Conservation (phyloP, 1,140 invertebrate genomes). For the Ceratosolen fusciceps region DNA sequence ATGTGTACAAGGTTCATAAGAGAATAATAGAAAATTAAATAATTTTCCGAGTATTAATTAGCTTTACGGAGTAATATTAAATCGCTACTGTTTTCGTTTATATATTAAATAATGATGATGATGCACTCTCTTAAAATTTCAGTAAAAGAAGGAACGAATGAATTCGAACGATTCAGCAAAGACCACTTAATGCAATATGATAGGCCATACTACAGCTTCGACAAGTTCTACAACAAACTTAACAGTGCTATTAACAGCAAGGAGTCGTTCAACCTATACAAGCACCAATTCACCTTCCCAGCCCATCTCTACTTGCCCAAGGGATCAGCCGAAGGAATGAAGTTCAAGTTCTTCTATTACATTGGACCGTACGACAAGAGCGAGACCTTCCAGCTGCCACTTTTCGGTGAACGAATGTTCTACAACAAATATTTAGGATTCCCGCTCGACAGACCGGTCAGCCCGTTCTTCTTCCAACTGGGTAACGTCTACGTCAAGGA, state of each 20-base stretch:
- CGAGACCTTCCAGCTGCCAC: constrained; percentile 57
- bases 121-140: constrained; percentile 31
- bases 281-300: constrained; percentile 73
- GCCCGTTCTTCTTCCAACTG: constrained; percentile 73
- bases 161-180: constrained; percentile 62
- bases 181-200: constrained; percentile 62
- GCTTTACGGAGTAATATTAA: no score
- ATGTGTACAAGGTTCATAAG: no score
- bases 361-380: constrained; percentile 71
- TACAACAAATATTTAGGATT: constrained; percentile 75
- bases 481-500: constrained; percentile 79
- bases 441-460: constrained; percentile 78
- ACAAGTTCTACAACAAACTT: constrained; percentile 58
- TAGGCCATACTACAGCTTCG: constrained; percentile 58
- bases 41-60: no score
- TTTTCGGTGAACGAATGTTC: constrained; percentile 54
- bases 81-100: no score
- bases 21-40: no score
- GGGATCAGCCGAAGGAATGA: constrained; percentile 76
- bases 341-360: constrained; percentile 77
- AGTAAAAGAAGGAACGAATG: constrained; percentile 67
- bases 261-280: constrained; percentile 50
- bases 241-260: constrained; percentile 57
- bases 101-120: no score
- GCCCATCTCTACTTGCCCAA: constrained; percentile 78